These are phyloP conservation scores for Nettapus auritus DNA, from an alignment of 2,113 vertebrate species.

Conservation along the genomic window DNA sequence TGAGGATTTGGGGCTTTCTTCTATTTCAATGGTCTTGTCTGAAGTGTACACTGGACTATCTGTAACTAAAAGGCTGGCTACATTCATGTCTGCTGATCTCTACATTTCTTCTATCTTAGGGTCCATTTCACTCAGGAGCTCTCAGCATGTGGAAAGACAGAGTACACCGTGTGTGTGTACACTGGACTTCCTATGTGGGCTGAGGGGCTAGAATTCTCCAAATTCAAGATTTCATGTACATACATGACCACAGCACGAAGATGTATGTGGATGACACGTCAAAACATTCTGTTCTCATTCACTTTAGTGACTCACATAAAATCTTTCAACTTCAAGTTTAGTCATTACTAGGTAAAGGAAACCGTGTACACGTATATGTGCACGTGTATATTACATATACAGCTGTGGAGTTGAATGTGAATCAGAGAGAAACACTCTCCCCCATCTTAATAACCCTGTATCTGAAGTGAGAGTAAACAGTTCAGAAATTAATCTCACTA, in stretches of 20 bases:
- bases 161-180: not conserved
- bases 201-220: not conserved
- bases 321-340: not conserved
- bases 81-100: not conserved
- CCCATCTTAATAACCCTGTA: not conserved
- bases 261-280: not conserved
- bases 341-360: not conserved
- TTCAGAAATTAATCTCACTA: not conserved
- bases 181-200: not conserved
- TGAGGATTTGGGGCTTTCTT: not conserved
- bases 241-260: not conserved
- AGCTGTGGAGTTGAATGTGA: not conserved
- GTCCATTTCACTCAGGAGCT: not conserved
- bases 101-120: not conserved
- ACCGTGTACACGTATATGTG: not conserved
- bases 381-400: too few species aligned
- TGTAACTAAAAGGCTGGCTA: not conserved
- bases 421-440: not conserved
- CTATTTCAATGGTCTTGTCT: not conserved
- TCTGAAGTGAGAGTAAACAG: not conserved
- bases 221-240: not conserved
- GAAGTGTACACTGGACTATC: not conserved
- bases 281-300: not conserved
- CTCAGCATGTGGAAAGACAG: fast-evolving
- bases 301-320: not conserved